phyloP scores from a whole-genome alignment of 2,888 invertebrate genomes.

The Leucania comma region DNA sequence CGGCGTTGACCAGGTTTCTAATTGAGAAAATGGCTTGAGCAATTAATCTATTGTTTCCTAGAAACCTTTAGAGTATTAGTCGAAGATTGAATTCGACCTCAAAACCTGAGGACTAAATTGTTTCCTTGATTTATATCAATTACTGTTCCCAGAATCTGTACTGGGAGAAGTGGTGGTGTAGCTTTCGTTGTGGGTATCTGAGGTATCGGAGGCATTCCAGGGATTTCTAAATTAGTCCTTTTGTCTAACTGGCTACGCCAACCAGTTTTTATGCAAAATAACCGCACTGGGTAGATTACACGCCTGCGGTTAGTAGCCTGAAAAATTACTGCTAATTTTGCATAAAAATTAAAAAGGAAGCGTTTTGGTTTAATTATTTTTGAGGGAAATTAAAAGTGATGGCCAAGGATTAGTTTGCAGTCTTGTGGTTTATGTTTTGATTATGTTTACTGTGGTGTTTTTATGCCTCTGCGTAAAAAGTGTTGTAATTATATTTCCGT shows the following conservation, averaged over 20 bases:
- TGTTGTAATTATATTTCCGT: background rate
- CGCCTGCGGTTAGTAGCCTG: conserved; percentile 28
- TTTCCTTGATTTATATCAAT: conserved; percentile 31
- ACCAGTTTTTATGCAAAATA: conserved; percentile 60
- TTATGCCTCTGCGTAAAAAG: background rate
- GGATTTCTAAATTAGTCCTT: conserved; percentile 67
- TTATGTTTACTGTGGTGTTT: conserved; percentile 9
- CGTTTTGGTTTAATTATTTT: conserved; percentile 36
- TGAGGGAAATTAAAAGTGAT: conserved; percentile 44
- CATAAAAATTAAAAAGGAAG: conserved; percentile 35
- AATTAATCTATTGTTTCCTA: conserved; percentile 4
- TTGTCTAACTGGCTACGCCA: conserved; percentile 50
- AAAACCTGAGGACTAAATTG: conserved; percentile 27
- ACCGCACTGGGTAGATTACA: conserved; percentile 55
- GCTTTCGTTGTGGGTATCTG: conserved; percentile 54
- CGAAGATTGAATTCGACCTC: conserved; percentile 19
- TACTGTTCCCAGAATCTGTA: conserved; percentile 52
- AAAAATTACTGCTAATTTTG: conserved; percentile 41
- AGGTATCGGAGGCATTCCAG: conserved; percentile 24
- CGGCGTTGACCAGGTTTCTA: background rate
- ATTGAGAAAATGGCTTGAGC: background rate
- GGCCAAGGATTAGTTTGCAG: conserved; percentile 31
- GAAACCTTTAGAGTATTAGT: background rate
- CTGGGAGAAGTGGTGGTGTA: conserved; percentile 31
- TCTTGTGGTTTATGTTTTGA: conserved; percentile 20